A percentile compares a stretch with the other conserved stretches of the same genome.
Evolutionary conservation across 2,797 vertebrate species (phyloP).

Genomic region (Hipposideros larvatus): DNA sequence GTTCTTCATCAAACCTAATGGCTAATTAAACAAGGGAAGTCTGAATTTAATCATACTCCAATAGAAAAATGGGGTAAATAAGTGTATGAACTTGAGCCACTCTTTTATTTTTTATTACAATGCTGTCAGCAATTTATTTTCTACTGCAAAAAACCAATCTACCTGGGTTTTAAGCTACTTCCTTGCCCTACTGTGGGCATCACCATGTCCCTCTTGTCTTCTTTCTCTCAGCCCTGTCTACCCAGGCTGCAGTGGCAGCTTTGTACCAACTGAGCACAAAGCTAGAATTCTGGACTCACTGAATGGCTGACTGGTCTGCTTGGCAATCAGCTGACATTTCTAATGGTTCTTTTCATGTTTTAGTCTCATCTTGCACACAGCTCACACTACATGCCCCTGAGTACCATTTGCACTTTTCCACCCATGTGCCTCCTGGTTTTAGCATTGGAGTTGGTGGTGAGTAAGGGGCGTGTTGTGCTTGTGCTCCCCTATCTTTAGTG

Average conservation of each 20-base stretch:
- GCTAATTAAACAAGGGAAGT: conserved; percentile 45
- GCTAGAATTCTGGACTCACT: not conserved
- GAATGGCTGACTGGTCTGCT: not conserved
- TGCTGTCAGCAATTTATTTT: not conserved
- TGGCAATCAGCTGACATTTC: not conserved
- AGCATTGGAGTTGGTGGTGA: not conserved
- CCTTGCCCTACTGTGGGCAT: not conserved
- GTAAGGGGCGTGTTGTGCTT: not conserved
- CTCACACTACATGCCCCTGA: not conserved
- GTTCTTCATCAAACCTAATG: conserved; percentile 28
- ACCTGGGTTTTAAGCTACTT: not conserved
- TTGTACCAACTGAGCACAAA: not conserved
- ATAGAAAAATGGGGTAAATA: conserved; percentile 1
- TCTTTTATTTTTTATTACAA: not conserved
- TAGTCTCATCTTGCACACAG: not conserved
- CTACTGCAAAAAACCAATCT: not conserved
- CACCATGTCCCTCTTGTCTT: not conserved
- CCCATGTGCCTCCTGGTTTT: not conserved
- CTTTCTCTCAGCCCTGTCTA: not conserved
- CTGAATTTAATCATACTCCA: conserved; percentile 45
- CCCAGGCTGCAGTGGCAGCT: not conserved
- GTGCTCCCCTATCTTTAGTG: not conserved
- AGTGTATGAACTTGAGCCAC: not conserved
- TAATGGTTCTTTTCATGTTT: not conserved
- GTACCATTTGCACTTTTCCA: not conserved